These are phyloP conservation scores for Formica selysi DNA, from an alignment of 1,140 invertebrate species.

Conservation along the genomic window DNA sequence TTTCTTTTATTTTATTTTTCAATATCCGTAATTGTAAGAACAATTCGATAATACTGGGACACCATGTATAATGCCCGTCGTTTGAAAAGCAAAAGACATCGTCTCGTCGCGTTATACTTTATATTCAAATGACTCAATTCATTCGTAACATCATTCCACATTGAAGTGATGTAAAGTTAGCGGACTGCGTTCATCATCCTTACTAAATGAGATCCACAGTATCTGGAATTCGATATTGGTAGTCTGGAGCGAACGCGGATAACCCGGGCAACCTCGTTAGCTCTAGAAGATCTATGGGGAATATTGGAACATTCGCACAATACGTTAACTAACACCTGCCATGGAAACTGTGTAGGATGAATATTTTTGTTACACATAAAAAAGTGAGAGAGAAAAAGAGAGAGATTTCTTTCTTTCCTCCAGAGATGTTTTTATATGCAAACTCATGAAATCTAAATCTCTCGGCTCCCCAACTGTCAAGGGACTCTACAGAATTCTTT, in stretches of 20 bases:
- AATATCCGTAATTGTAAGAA: background rate
- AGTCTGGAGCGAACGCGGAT: slow-evolving; percentile 19
- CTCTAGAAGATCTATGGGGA: slow-evolving; percentile 33
- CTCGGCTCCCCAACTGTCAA: background rate
- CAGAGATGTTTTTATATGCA: background rate
- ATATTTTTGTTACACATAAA: slow-evolving; percentile 28
- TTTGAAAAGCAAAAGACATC: slow-evolving; percentile 14
- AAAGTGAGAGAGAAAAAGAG: background rate
- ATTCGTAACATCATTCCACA: background rate
- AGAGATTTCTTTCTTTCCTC: background rate
- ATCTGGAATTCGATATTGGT: slow-evolving; percentile 53
- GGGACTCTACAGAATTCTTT: too few species aligned
- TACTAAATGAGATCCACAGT: slow-evolving; percentile 50
- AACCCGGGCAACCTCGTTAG: slow-evolving; percentile 47
- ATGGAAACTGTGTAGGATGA: background rate
- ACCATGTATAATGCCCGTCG: background rate
- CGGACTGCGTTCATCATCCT: slow-evolving; percentile 40
- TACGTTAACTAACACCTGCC: slow-evolving; percentile 29
- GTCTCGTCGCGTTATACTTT: slow-evolving; percentile 29
- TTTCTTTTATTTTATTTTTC: background rate
- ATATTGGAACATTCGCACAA: slow-evolving; percentile 45
- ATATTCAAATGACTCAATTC: slow-evolving; percentile 45
- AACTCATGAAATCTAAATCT: background rate
- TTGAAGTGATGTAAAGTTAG: slow-evolving; percentile 48
- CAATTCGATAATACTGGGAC: background rate